Evolutionary conservation across 2,888 invertebrate species (phyloP), one percentile per base, ranked within the genome.

Genomic region (Andrena minutula): DNA sequence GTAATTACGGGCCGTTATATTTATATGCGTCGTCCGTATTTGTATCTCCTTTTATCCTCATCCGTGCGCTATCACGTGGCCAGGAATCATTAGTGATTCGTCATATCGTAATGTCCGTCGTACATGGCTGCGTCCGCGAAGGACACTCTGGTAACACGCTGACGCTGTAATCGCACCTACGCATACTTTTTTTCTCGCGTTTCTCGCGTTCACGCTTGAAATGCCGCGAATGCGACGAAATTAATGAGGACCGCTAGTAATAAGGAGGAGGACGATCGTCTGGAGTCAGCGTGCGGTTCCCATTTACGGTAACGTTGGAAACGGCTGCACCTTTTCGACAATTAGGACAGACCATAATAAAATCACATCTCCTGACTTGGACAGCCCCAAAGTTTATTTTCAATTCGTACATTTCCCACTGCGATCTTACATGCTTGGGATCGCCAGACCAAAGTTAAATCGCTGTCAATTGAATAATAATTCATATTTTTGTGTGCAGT

Each of bases 111-210:
- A 80, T 73, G 82, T 66, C 75, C 82, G 88, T 79, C 72, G 88
- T 78, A 84, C 85, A 20, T 71, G 65, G 79, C 61, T 87, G 89
- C 80, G 6, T 23, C 10, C 73, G 66, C 72, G 88, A 89, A 90
- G 90, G 87, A 80, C 88, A 75, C 79, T 53, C 49, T 35, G 58
- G n/a, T 10, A 7, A 66, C 61, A 69, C 56, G 61, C 64, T 58
- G 32, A 58, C 35, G 41, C 64, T 41, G 79, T 72, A 82, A 82
- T 80, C 79, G 68, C 56, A 30, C 68, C n/a, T 51, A 32, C 64
- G 58, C 41, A 47, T 41, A 8, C 51, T 65, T 73, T 51, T 35
- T 65, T 53, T 60, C n/a, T 28, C 41, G 0, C 7, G 20, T 51
- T 63, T 32, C 47, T 23, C 49, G 3, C 20, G 49, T 41, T 75